Conservation (phyloP, 2,888 invertebrate species). For the Eupithecia tripunctaria region DNA sequence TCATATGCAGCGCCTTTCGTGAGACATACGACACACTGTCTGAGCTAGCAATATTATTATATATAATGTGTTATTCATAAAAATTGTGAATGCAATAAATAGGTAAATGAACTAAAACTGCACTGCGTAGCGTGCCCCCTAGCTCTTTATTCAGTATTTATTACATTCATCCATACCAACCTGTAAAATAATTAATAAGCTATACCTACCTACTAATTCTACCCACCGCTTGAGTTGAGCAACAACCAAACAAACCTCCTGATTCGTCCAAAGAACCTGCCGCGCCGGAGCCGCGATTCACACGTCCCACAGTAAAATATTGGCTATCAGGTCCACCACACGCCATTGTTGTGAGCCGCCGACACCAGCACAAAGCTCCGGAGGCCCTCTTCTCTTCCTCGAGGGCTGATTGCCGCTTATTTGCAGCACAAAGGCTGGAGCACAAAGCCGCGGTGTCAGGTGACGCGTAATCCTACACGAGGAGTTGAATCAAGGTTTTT, state of each 20-base stretch:
- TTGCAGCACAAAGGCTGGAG: constrained; percentile 40
- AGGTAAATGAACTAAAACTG: not conserved
- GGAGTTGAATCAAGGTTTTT: constrained; percentile 41
- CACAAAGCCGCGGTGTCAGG: constrained; percentile 46
- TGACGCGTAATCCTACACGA: constrained; percentile 41
- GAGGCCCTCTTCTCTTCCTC: constrained; percentile 40
- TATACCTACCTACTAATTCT: no score
- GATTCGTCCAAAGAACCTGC: not conserved
- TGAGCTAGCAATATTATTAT: not conserved
- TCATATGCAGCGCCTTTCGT: not conserved
- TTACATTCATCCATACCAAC: no score
- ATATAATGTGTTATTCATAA: not conserved
- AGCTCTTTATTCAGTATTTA: not conserved
- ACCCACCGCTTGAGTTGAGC: not conserved
- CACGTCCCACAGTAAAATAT: constrained; percentile 32
- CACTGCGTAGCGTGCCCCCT: not conserved
- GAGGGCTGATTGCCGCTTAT: constrained; percentile 44
- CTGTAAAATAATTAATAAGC: no score
- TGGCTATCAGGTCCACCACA: constrained; percentile 35
- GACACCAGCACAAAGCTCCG: constrained; percentile 44
- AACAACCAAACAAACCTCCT: not conserved
- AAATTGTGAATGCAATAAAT: not conserved
- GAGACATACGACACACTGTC: not conserved
- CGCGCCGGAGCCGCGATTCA: constrained; percentile 18
- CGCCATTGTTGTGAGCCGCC: constrained; percentile 36